Percentiles rank a stretch among this genome's conserved stretches.
Evolutionary conservation across 2,888 invertebrate species (phyloP).

Genomic region (Eristalis intricaria): DNA sequence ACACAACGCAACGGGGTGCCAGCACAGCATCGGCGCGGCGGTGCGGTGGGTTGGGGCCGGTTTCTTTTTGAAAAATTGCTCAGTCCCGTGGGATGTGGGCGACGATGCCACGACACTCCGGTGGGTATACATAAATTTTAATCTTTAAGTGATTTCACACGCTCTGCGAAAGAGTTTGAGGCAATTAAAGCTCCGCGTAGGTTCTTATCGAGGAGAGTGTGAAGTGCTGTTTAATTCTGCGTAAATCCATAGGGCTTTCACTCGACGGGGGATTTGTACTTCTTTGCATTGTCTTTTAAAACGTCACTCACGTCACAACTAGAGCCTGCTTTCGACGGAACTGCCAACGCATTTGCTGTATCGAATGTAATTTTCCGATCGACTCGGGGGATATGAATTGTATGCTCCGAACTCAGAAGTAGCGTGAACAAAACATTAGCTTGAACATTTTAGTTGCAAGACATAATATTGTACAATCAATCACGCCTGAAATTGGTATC

Average conservation of each 20-base stretch:
- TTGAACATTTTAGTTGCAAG: too few species aligned
- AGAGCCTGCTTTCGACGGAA: too few species aligned
- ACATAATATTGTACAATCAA: too few species aligned
- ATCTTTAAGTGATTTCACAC: constrained; percentile 13
- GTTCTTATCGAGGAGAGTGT: background rate
- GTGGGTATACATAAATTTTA: constrained; percentile 21
- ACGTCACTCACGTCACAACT: too few species aligned
- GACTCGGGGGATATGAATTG: too few species aligned
- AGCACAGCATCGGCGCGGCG: background rate
- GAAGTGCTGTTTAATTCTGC: background rate
- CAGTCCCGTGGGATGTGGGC: background rate
- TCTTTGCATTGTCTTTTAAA: too few species aligned
- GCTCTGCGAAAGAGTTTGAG: background rate
- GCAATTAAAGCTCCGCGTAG: constrained; percentile 8
- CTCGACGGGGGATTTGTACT: background rate
- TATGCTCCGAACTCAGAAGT: too few species aligned
- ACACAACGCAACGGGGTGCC: constrained; percentile 1
- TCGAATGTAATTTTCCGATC: too few species aligned
- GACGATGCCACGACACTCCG: background rate
- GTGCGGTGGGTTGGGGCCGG: background rate
- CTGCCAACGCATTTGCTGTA: too few species aligned
- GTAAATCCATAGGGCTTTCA: background rate
- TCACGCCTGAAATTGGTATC: too few species aligned
- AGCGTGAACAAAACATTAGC: too few species aligned
- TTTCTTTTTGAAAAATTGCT: background rate